Evolutionary conservation across 1,140 invertebrate genomes (phyloP).

Genomic region (Oryctes rhinoceros): DNA sequence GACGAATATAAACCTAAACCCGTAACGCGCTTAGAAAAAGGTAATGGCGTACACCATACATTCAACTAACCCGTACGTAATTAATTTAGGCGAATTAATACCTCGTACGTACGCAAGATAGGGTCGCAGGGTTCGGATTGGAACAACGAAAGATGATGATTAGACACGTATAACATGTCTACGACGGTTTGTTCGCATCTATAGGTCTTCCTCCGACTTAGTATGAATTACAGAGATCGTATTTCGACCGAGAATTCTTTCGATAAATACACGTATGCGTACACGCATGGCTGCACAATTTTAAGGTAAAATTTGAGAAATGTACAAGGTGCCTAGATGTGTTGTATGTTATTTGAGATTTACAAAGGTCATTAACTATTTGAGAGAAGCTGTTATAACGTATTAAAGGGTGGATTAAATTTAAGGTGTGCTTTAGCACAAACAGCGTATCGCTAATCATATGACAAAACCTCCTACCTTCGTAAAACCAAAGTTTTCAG

Average conservation of each 20-base stretch:
- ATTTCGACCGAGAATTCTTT: background rate
- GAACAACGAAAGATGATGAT: conserved; percentile 18
- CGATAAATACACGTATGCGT: background rate
- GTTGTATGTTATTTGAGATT: conserved; percentile 10
- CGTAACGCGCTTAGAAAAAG: background rate
- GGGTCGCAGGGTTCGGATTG: background rate
- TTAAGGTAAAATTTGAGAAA: background rate
- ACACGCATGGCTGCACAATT: background rate
- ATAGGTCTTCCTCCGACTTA: conserved; percentile 1
- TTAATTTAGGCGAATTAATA: conserved; percentile 11
- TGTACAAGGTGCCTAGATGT: background rate
- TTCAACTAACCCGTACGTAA: background rate
- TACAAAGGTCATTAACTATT: too few relatives aligned
- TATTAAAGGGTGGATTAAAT: too few relatives aligned
- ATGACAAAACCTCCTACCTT: too few relatives aligned
- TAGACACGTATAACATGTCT: conserved; percentile 18
- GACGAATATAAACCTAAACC: background rate
- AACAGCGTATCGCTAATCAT: too few relatives aligned
- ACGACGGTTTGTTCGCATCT: conserved; percentile 6
- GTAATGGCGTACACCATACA: background rate
- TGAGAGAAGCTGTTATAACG: too few relatives aligned
- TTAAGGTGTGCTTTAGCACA: too few relatives aligned
- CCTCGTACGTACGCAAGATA: background rate
- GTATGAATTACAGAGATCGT: background rate
- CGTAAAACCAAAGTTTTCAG: too few relatives aligned